Conservation (phyloP, 2,888 invertebrate genomes). For the Zaprionus lineosus region DNA sequence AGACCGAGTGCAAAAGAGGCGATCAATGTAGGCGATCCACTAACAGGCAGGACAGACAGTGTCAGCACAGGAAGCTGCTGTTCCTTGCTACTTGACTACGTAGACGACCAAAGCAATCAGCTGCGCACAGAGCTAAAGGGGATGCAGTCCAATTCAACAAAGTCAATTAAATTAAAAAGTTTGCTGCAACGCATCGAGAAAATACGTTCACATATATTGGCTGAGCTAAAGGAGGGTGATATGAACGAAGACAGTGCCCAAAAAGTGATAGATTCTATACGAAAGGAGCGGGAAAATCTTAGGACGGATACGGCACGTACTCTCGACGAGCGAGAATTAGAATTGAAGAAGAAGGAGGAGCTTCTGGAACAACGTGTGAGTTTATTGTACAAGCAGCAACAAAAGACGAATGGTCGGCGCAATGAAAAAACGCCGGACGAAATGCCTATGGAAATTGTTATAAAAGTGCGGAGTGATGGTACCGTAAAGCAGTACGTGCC, state of each 20-base stretch:
- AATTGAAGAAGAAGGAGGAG: constrained; percentile 76
- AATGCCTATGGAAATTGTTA: constrained; percentile 76
- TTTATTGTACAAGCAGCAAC: constrained; percentile 45
- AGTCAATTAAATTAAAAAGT: constrained; percentile 63
- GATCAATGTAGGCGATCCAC: constrained; percentile 65
- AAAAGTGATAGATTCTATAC: constrained; percentile 70
- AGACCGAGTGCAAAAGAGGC: constrained; percentile 12
- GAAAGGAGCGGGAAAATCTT: constrained; percentile 74
- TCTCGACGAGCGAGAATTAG: constrained; percentile 63
- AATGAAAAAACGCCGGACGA: too few relatives aligned
- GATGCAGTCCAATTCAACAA: constrained; percentile 54
- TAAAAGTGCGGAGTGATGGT: constrained; percentile 70
- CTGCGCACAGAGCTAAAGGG: constrained; percentile 74
- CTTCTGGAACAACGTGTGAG: constrained; percentile 54
- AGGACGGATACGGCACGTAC: constrained; percentile 42
- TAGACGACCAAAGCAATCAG: constrained; percentile 79
- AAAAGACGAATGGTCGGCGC: constrained; percentile 5
- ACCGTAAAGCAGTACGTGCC: constrained; percentile 49
- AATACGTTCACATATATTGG: constrained; percentile 68
- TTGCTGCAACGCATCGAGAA: constrained; percentile 77
- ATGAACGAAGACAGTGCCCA: constrained; percentile 50
- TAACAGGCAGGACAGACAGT: constrained; percentile 5
- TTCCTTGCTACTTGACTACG: constrained; percentile 79
- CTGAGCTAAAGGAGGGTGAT: constrained; percentile 70
- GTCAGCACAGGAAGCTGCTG: constrained; percentile 76